Evolutionary conservation across 2,113 vertebrate species (phyloP).

Genomic region (human): GRCh38 chr7:39007001-39007500

Average conservation of each 20-base stretch:
- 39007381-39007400: background rate
- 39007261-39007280: background rate
- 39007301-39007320: background rate
- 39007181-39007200: background rate
- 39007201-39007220: background rate
- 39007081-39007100: background rate
- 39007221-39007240: slow-evolving; percentile 12
- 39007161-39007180: background rate
- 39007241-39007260: background rate
- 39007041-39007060: background rate
- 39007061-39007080: background rate
- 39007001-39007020: slow-evolving; percentile 43
- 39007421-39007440: background rate
- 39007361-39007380: background rate
- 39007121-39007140: background rate
- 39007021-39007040: background rate
- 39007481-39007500: background rate
- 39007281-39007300: background rate
- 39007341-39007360: background rate
- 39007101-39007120: background rate
- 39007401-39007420: background rate
- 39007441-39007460: background rate
- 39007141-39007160: background rate
- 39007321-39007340: background rate
- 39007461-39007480: background rate